Evolutionary conservation across 1,140 invertebrate species (phyloP).

Genomic region (Camponotus pennsylvanicus): DNA sequence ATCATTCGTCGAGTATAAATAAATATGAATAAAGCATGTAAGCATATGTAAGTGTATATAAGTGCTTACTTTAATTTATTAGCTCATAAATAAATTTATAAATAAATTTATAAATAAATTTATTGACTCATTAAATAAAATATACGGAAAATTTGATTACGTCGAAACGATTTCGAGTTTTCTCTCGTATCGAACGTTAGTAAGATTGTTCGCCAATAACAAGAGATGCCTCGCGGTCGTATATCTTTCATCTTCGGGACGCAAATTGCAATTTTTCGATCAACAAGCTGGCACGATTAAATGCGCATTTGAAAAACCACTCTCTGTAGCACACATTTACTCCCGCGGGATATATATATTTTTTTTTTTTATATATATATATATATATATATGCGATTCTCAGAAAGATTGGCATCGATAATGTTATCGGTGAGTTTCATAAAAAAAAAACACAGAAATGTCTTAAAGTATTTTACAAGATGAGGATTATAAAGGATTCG

Average conservation of each 20-base stretch:
- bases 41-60: neutral
- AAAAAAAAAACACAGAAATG: neutral
- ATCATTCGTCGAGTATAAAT: neutral
- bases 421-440: neutral
- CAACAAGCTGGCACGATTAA: slow-evolving; percentile 25
- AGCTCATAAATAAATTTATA: no score
- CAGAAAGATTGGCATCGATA: neutral
- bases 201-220: slow-evolving; percentile 3
- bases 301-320: neutral
- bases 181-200: neutral
- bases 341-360: slow-evolving; percentile 30
- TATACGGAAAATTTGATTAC: neutral
- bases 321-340: neutral
- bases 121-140: neutral
- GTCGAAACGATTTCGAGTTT: neutral
- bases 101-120: no score
- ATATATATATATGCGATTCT: neutral
- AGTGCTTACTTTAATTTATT: no score
- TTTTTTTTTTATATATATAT: no score
- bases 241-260: slow-evolving; percentile 30
- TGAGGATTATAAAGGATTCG: slow-evolving; percentile 9
- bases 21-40: neutral
- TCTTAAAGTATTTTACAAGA: slow-evolving; percentile 22
- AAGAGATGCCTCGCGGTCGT: neutral
- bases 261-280: slow-evolving; percentile 53